Percentiles rank a stretch among this genome's conserved stretches.
Evolutionary conservation across 2,113 vertebrate species (phyloP).

Genomic region (Neotoma lepida): DNA sequence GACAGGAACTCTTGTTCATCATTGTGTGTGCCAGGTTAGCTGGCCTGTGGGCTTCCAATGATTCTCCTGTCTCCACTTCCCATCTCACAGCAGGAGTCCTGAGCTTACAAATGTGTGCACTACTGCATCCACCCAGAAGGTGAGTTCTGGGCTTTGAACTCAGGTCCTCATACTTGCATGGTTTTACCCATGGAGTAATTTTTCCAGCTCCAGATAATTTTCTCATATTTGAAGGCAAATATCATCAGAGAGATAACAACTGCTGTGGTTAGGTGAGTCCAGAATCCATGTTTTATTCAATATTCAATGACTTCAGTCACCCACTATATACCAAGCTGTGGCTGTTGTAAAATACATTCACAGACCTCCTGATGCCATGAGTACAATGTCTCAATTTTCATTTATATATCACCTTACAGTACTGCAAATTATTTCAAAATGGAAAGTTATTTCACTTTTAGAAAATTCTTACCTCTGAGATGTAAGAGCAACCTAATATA

Average conservation of each 20-base stretch:
- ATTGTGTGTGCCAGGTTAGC: neutral
- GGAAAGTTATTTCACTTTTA: neutral
- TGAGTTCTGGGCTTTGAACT: neutral
- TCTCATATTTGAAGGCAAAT: neutral
- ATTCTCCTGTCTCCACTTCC: neutral
- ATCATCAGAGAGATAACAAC: neutral
- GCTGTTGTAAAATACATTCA: neutral
- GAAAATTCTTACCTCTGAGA: constrained; percentile 7
- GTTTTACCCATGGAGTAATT: neutral
- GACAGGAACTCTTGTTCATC: neutral
- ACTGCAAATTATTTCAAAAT: neutral
- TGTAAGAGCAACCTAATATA: neutral
- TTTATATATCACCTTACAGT: neutral
- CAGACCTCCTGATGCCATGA: neutral
- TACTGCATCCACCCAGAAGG: neutral
- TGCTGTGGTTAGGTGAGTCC: neutral
- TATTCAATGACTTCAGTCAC: neutral
- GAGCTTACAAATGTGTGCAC: neutral
- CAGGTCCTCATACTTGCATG: neutral
- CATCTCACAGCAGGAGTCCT: neutral
- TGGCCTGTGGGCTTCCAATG: neutral
- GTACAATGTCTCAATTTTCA: neutral
- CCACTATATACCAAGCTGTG: neutral
- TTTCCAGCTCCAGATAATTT: neutral
- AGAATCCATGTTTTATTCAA: neutral